Base-by-base conservation (phyloP, 2,888 invertebrate genomes). In the Dastarcus helophoroides region DNA sequence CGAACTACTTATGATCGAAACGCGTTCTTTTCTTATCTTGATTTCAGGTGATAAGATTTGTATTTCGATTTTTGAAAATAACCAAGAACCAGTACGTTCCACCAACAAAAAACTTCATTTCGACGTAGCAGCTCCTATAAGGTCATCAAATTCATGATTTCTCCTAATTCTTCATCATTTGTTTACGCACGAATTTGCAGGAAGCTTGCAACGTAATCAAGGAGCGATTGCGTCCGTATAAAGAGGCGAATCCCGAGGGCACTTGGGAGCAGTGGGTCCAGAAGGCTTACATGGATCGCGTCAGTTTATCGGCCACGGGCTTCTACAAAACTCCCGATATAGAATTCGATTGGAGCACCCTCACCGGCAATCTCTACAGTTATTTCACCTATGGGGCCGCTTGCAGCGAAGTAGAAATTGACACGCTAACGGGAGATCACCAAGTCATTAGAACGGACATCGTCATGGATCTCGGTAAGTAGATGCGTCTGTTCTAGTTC, bases 381-480 rank as follows among this genome's bases (percentile, higher is more conserved):
- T 95, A 95, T 53, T 91, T 71, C 50, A 84, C 89, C 0, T 86
- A 72, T 53, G 94, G 93, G 1, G 84, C 74, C 1, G 88, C 85
- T 4, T 80, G 82, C 43, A 76, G 84, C 0, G 85, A 88, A 56
- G 91, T 93, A 2, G 91, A 93, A 69, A 78, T 94, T 13, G 93
- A 94, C 60, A 90, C 90, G 46, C 67, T 94, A 1, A 93, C 91
- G 13, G 94, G 94, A 4, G 93, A 94, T 53, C 91, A 94, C 60
- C 77, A 80, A 64, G 79, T 93, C 2, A 59, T 89, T 17, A 71
- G 82, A 49, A 82, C 86, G 1, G 91, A 95, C 50, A 93, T 95
- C 44, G 91, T 95, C 0, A 94, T 95, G 94, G 95, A 95, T 64
- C 70, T 95, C 43, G 94, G 57, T 52, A n/a, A n/a, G n/a, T n/a